Evolutionary conservation across 2,888 invertebrate species (phyloP).

Genomic region (Busseola fusca): DNA sequence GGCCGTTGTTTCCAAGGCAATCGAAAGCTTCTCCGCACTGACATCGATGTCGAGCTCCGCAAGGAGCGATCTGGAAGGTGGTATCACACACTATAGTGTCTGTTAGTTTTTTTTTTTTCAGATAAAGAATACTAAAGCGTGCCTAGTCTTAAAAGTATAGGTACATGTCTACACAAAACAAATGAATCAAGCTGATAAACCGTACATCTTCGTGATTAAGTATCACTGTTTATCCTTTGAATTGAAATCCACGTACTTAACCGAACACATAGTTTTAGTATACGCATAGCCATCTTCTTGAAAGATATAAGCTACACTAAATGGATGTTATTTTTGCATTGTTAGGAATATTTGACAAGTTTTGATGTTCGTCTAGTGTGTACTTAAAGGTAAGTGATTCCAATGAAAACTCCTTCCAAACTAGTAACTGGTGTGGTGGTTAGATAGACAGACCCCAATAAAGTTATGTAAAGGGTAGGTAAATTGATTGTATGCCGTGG

Average conservation of each 20-base stretch:
- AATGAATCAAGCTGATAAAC: conserved; percentile 3
- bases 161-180: conserved; percentile 16
- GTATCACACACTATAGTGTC: background rate
- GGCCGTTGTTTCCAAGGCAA: background rate
- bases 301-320: conserved; percentile 27
- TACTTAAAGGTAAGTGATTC: conserved; percentile 6
- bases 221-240: conserved; percentile 29
- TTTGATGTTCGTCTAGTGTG: conserved; percentile 1
- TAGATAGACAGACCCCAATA: background rate
- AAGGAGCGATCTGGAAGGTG: background rate
- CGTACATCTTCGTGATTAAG: conserved; percentile 41
- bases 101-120: no score
- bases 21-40: background rate
- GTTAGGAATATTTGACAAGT: conserved; percentile 15
- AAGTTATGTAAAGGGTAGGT: background rate
- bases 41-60: background rate
- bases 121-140: background rate
- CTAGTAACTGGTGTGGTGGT: background rate
- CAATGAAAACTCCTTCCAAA: no score
- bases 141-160: conserved; percentile 2
- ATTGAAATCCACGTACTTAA: conserved; percentile 40
- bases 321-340: conserved; percentile 23
- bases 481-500: background rate
- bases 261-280: conserved; percentile 35
- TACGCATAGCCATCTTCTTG: conserved; percentile 26